phyloP scores from a whole-genome alignment of 1,140 invertebrate genomes.

The Neelides sp. region DNA sequence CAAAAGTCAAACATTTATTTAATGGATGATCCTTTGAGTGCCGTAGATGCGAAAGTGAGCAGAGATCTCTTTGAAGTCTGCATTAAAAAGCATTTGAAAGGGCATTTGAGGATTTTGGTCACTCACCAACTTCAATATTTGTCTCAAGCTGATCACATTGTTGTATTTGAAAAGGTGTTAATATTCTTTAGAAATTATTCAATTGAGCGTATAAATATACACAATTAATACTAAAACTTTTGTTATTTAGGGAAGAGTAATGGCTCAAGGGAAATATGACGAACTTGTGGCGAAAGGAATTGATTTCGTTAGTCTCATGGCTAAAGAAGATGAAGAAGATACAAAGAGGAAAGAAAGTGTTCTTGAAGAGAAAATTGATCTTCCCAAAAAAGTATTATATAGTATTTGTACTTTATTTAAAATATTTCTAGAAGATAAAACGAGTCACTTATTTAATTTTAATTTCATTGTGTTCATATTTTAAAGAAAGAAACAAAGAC shows the following conservation, averaged over 20 bases:
- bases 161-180: conserved; percentile 28
- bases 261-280: conserved; percentile 44
- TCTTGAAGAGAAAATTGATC: too few species aligned
- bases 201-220: neutral
- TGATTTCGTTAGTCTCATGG: conserved; percentile 50
- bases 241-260: conserved; percentile 35
- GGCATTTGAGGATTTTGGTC: conserved; percentile 36
- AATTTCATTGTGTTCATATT: too few species aligned
- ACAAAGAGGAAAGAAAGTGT: neutral
- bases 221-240: neutral
- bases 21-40: conserved; percentile 44
- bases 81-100: conserved; percentile 33
- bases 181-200: neutral
- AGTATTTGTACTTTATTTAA: too few species aligned
- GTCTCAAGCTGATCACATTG: conserved; percentile 29
- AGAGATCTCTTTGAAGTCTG: conserved; percentile 41
- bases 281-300: conserved; percentile 45
- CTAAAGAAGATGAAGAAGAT: conserved; percentile 33
- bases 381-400: too few species aligned
- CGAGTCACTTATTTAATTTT: too few species aligned
- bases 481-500: conserved; percentile 9
- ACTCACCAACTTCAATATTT: conserved; percentile 39
- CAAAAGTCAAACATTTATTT: conserved; percentile 41
- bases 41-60: conserved; percentile 42
- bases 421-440: too few species aligned